Evolutionary conservation across 2,797 vertebrate species (phyloP).

Genomic region (Tokudaia muenninki): DNA sequence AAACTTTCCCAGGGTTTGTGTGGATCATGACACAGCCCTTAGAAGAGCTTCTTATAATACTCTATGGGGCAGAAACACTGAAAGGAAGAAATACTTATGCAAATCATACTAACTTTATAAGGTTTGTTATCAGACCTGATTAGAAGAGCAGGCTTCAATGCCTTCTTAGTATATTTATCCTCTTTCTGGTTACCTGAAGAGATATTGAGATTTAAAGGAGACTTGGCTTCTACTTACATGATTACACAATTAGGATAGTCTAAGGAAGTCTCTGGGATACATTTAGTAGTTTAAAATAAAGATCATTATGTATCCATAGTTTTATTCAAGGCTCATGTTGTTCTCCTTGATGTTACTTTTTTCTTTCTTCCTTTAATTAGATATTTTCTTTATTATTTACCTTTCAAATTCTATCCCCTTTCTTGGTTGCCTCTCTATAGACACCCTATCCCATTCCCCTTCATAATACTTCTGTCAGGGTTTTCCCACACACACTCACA

Average conservation of each 20-base stretch:
- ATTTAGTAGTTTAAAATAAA: too few species aligned
- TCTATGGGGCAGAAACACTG: neutral
- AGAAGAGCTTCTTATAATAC: neutral
- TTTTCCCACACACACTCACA: too few species aligned
- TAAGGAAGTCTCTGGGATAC: too few species aligned
- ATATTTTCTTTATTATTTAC: too few species aligned
- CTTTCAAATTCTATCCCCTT: too few species aligned
- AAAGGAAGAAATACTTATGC: neutral
- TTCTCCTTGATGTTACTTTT: too few species aligned
- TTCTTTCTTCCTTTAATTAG: too few species aligned
- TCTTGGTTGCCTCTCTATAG: too few species aligned
- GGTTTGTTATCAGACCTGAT: neutral
- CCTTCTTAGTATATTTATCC: too few species aligned
- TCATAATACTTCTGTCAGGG: too few species aligned
- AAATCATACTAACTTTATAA: neutral
- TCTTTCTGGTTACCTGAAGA: neutral
- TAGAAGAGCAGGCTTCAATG: rapidly evolving
- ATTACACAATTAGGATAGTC: neutral
- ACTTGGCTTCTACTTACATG: too few species aligned
- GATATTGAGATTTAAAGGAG: neutral
- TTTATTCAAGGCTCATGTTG: neutral
- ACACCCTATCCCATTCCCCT: too few species aligned
- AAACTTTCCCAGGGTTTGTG: rapidly evolving
- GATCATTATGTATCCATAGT: rapidly evolving
- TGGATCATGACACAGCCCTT: rapidly evolving